Conservation (phyloP, 1,140 invertebrate species). For the Aethina tumida region DNA sequence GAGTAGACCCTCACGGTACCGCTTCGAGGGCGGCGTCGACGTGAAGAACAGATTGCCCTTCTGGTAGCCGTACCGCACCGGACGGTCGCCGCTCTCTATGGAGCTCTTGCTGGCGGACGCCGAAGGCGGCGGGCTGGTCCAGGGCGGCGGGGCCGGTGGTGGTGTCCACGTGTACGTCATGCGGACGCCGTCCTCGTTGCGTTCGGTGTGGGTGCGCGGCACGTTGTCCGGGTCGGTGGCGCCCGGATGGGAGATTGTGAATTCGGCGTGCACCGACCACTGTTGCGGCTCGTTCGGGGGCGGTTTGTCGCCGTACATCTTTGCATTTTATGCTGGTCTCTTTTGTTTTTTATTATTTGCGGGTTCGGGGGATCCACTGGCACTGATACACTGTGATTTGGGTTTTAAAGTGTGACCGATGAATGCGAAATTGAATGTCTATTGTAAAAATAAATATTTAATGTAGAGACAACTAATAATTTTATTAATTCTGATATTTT, state of each 20-base stretch:
- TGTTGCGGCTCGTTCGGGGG: conserved; percentile 32
- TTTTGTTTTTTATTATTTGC: too few relatives aligned
- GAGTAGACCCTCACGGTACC: neutral
- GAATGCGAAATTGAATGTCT: too few relatives aligned
- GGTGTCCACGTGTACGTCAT: conserved; percentile 43
- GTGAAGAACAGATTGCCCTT: conserved; percentile 46
- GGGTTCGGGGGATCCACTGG: too few relatives aligned
- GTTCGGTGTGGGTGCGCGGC: conserved; percentile 27
- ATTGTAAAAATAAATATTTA: too few relatives aligned
- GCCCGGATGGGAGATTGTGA: conserved; percentile 42
- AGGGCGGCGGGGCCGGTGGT: conserved; percentile 11
- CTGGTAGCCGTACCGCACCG: conserved; percentile 36
- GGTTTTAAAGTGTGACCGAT: too few relatives aligned
- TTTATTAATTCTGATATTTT: too few relatives aligned
- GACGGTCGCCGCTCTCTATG: neutral
- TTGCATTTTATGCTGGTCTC: neutral
- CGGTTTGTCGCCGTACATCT: conserved; percentile 16
- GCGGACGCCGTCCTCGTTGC: conserved; percentile 37
- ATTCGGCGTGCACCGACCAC: conserved; percentile 51
- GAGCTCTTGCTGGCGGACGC: conserved; percentile 9
- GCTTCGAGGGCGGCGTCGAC: conserved; percentile 36
- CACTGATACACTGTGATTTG: too few relatives aligned
- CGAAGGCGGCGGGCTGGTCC: conserved; percentile 1
- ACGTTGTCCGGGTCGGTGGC: conserved; percentile 19
- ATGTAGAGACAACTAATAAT: too few relatives aligned